Base-by-base conservation (phyloP, 2,113 vertebrate genomes). In the Psilopogon haemacephalus region DNA sequence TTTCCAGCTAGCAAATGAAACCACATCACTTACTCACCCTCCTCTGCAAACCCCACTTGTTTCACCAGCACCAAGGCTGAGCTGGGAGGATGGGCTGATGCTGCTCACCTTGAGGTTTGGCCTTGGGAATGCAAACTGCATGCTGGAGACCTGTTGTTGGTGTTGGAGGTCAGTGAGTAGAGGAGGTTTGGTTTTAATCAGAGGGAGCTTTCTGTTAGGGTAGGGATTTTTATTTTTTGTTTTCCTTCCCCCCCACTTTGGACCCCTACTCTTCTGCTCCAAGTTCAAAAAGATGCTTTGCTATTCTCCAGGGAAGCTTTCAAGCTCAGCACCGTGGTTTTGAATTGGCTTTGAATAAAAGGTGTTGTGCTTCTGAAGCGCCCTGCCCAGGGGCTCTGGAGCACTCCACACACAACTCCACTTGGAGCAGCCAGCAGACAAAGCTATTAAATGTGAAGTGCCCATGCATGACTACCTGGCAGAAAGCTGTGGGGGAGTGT, bases 281-380 rank as follows among this genome's bases (percentile, higher is more conserved):
- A 56, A 27, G 23, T 40, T 62, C 75, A 40, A 55, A 33, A 3
- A 84, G 63, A 73, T 65, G 46, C 44, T 73, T 71, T 68, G 72
- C 83, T 50, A 26, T 90, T 84, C 81, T 76, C 50, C 38, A 5
- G 84, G 32, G 63, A 93, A 40, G 71, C 74, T 91, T 85, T 91
- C 71, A 21, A 12, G 55, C 67, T 54, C 8, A 0, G 42, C 4
- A 3, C 88, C 1, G 55, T 2, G 58, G 44, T 4, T 93, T 54
- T 69, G 89, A 84, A 63, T 48, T 18, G 67, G 40, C 84, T 70
- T 30, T 42, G 32, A 77, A 90, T 56, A 28, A 68, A 95, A 88
- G 48, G 67, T 38, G 84, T 0, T 55, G 35, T 73, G 73, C 10
- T 5, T 32, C 63, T 89, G 26, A 79, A 79, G 91, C 37, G 84